Evolutionary conservation across 1,140 invertebrate species (phyloP), one percentile per base, ranked within the genome.

Genomic region (Zaprionus camerounensis): DNA sequence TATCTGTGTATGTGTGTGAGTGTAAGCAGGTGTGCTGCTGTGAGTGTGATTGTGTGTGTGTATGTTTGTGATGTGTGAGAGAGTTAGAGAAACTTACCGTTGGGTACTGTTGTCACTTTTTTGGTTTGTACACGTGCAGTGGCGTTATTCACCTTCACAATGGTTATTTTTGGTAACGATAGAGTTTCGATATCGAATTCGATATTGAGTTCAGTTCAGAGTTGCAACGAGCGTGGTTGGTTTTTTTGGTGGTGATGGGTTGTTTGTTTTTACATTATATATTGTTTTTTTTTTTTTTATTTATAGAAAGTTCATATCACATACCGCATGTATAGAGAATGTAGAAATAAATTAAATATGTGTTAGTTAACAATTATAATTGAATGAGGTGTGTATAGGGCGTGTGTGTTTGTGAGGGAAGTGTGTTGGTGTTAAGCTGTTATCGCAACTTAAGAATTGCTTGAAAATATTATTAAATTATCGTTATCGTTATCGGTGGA

Each of bases 61-160:
- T 24, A 4, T 24, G 24, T 24, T 4, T 24, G 24, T 26, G 24
- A 26, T 70, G 24, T 66, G 57, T 78, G 38, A 63, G 76, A 46
- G 41, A 70, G 88, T 85, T 82, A 92, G 76, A 81, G 78, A 63
- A 86, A 94, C 97, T 96, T 95, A 98, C 98, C 98, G 95, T 98
- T 97, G 87, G 97, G 97, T 93, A 98, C 95, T 91, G 97, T 95
- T 82, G 91, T 84, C 92, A 97, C 96, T 95, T 99, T 99, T 96
- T 99, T 99, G 92, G 98, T 99, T 96, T 99, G 98, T 93, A 99
- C 98, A 95, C 98, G 95, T 84, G 98, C 98, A 90, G 98, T 99
- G 81, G 98, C 98, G 95, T 99, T 99, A 95, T 99, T 99, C 93
- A 99, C 98, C 98, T 99, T 90, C 85, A 90, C 85, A 90, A 76